A percentile compares a stretch with the other conserved stretches of the same genome.
These are phyloP conservation scores for Colostygia pectinataria DNA, from an alignment of 2,888 invertebrate species.

Conservation along the genomic window DNA sequence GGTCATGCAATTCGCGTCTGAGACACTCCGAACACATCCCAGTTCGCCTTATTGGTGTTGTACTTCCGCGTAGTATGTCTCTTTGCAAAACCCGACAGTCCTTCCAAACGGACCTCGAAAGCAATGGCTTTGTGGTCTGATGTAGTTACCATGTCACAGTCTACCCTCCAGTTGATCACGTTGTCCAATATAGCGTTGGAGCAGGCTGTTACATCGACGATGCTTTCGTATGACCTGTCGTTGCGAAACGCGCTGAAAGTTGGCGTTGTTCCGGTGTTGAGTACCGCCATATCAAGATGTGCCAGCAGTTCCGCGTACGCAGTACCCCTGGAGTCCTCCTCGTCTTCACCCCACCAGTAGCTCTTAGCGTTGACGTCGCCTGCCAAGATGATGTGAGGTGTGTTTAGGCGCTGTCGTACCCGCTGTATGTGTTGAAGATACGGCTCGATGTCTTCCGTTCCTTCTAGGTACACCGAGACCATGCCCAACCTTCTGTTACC, in stretches of 20 bases:
- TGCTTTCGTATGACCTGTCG: not conserved
- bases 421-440: not conserved
- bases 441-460: not conserved
- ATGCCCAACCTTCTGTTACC: slow-evolving; percentile 1
- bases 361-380: not conserved
- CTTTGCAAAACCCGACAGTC: not conserved
- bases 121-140: not conserved
- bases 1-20: not conserved
- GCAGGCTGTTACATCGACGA: not conserved
- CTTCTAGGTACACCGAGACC: not conserved
- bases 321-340: not conserved
- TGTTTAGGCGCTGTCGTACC: not conserved
- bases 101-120: not conserved
- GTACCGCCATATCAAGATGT: not conserved
- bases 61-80: not conserved
- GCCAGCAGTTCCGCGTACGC: not conserved
- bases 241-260: not conserved
- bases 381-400: not conserved
- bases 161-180: not conserved
- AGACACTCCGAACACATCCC: not conserved
- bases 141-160: not conserved
- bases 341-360: not conserved
- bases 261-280: not conserved
- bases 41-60: not conserved
- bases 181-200: not conserved